Evolutionary conservation across 1,140 invertebrate genomes (phyloP).

Genomic region (Octopus sinensis): DNA sequence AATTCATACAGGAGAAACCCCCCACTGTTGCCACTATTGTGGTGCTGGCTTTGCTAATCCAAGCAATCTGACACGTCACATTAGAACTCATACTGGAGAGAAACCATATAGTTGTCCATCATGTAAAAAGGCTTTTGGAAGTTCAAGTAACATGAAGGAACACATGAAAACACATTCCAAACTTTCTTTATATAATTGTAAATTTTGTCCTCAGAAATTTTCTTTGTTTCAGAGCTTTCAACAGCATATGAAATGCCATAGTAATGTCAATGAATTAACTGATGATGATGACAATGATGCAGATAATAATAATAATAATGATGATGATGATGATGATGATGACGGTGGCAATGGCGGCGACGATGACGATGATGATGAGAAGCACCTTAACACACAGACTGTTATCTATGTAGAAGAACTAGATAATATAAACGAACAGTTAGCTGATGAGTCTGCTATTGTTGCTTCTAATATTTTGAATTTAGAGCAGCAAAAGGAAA

Average conservation of each 20-base stretch:
- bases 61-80: conserved; percentile 63
- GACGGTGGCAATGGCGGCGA: too few species aligned
- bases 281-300: not conserved
- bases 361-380: too few species aligned
- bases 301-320: not conserved
- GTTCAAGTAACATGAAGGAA: conserved; percentile 1
- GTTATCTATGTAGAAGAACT: too few species aligned
- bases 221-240: not conserved
- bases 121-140: conserved; percentile 60
- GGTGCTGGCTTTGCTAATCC: conserved; percentile 55
- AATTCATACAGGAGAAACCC: conserved; percentile 95
- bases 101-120: conserved; percentile 68
- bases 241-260: not conserved
- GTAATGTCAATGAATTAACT: not conserved
- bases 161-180: conserved; percentile 1
- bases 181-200: conserved; percentile 6
- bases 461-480: too few species aligned
- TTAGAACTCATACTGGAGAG: conserved; percentile 68
- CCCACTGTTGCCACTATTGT: conserved; percentile 65
- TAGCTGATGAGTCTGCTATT: too few species aligned
- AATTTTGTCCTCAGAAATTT: not conserved
- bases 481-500: too few species aligned
- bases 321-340: not conserved
- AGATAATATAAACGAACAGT: too few species aligned
- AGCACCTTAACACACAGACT: too few species aligned